Conservation (phyloP, 2,113 vertebrate species). For the Larimichthys polyactis region DNA sequence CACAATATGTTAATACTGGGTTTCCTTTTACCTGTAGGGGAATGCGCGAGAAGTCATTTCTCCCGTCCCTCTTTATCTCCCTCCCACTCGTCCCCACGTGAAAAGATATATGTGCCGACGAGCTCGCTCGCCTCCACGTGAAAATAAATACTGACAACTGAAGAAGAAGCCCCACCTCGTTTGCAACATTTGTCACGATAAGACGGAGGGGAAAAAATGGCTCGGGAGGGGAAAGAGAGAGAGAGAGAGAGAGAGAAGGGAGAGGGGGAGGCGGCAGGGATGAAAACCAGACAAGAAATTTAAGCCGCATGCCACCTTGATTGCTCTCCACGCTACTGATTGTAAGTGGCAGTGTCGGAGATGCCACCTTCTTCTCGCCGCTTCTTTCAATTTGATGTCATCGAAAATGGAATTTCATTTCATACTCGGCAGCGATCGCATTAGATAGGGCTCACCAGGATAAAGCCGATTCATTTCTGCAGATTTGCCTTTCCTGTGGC, state of each 20-base stretch:
- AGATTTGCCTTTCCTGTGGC: conserved; percentile 68
- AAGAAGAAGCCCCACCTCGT: conserved; percentile 30
- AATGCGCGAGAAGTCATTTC: neutral
- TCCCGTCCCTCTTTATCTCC: neutral
- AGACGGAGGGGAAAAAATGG: neutral
- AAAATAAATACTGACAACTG: conserved; percentile 49
- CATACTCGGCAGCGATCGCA: conserved; percentile 65
- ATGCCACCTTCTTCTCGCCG: conserved; percentile 67
- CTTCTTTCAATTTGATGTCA: conserved; percentile 74
- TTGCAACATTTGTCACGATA: conserved; percentile 50
- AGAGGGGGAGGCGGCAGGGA: too few relatives aligned
- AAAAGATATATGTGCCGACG: conserved; percentile 2
- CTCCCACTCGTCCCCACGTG: neutral
- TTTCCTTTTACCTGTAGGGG: conserved; percentile 1
- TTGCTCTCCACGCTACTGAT: conserved; percentile 76
- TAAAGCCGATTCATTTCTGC: conserved; percentile 72
- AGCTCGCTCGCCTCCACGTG: conserved; percentile 15
- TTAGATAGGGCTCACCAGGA: conserved; percentile 73
- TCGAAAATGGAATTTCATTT: conserved; percentile 76
- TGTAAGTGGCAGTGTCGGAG: conserved; percentile 73
- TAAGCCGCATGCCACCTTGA: conserved; percentile 67
- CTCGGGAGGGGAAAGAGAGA: accelerated
- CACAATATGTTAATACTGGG: conserved; percentile 49
- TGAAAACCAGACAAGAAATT: conserved; percentile 41
- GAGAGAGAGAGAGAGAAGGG: too few relatives aligned